Percentiles rank a stretch among this genome's conserved stretches.
These are phyloP conservation scores for Leptinotarsa tumamoca DNA, from an alignment of 2,888 invertebrate species.

Conservation along the genomic window DNA sequence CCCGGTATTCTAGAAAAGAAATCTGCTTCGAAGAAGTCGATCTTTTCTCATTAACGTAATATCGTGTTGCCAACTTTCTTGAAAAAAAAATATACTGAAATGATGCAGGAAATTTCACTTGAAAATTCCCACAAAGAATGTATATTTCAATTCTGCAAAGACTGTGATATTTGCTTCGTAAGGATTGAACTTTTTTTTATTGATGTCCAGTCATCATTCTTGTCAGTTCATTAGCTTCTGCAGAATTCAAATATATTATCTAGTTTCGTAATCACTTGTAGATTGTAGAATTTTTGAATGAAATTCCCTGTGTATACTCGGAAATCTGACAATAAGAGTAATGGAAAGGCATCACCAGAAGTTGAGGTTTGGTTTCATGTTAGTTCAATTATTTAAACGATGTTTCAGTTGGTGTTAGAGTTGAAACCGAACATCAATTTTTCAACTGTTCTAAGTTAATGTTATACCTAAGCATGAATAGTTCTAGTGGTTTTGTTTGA, in stretches of 20 bases:
- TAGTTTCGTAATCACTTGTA: no score
- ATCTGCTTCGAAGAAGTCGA: not conserved
- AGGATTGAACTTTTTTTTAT: no score
- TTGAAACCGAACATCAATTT: slow-evolving; percentile 13
- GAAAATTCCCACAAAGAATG: no score
- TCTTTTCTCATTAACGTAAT: not conserved
- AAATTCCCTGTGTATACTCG: not conserved
- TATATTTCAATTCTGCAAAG: no score
- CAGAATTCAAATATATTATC: no score
- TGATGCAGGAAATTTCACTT: no score
- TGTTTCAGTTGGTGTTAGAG: slow-evolving; percentile 2
- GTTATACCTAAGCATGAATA: not conserved
- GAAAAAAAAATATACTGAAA: not conserved
- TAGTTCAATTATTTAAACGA: not conserved
- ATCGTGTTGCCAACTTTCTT: slow-evolving; percentile 11
- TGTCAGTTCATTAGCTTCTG: no score
- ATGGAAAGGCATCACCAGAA: slow-evolving; percentile 15
- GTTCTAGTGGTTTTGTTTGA: slow-evolving; percentile 1
- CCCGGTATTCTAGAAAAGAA: slow-evolving; percentile 6
- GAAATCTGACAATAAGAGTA: slow-evolving; percentile 15
- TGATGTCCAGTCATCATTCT: no score
- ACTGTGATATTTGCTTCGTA: no score
- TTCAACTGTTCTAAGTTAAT: slow-evolving; percentile 14
- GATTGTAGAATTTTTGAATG: not conserved
- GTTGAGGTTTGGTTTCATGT: slow-evolving; percentile 12